Evolutionary conservation across 2,888 invertebrate genomes (phyloP).

Genomic region (Heteromyza rotundicornis): DNA sequence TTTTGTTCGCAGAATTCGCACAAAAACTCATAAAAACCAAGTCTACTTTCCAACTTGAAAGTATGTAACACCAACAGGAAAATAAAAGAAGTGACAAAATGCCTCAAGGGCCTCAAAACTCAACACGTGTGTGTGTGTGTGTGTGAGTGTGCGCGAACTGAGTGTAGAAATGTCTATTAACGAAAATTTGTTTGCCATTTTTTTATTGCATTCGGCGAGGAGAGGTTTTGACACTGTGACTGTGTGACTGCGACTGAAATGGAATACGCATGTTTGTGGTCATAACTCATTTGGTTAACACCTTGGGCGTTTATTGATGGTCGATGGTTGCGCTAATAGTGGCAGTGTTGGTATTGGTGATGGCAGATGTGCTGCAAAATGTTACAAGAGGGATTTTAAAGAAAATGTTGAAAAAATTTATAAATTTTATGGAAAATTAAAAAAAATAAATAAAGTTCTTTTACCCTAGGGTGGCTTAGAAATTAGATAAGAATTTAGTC

Average conservation of each 20-base stretch:
- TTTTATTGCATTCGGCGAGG: no score
- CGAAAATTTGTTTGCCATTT: neutral
- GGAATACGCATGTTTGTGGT: conserved; percentile 6
- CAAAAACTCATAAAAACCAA: neutral
- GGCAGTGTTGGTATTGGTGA: neutral
- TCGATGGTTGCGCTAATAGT: neutral
- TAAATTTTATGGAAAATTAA: no score
- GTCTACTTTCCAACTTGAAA: neutral
- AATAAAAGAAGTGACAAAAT: neutral
- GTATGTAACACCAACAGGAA: no score
- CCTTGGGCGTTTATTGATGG: neutral
- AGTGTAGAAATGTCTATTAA: neutral
- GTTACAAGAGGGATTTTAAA: no score
- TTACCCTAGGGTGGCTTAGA: no score
- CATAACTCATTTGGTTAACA: conserved; percentile 10
- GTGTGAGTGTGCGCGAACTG: no score
- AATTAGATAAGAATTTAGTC: no score
- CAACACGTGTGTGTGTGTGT: no score
- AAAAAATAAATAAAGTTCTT: no score
- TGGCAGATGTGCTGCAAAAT: no score
- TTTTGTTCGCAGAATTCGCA: neutral
- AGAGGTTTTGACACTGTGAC: neutral
- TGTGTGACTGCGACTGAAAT: neutral
- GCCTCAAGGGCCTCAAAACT: neutral
- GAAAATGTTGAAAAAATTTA: no score